phyloP scores from a whole-genome alignment of 1,140 invertebrate species.

The Lepidostoma basale region DNA sequence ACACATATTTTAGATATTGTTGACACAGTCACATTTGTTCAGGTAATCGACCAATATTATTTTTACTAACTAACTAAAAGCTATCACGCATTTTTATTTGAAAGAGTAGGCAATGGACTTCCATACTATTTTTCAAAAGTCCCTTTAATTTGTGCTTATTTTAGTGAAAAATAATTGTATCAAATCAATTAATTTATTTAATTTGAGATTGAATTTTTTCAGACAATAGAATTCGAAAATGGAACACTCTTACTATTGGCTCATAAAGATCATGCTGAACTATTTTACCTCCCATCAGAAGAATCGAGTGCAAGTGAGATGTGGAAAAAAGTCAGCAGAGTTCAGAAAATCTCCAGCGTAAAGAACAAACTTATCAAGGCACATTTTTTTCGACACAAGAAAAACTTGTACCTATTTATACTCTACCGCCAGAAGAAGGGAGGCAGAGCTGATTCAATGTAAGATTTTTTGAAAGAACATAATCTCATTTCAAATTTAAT shows the following conservation, averaged over 20 bases:
- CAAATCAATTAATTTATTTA: too few relatives aligned
- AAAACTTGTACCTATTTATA: constrained; percentile 33
- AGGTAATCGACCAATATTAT: constrained; percentile 7
- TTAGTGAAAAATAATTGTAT: too few relatives aligned
- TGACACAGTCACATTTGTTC: constrained; percentile 21
- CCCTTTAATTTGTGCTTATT: too few relatives aligned
- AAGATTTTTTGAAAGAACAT: too few relatives aligned
- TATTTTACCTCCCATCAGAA: not conserved
- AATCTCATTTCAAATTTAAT: too few relatives aligned
- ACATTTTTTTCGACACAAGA: constrained; percentile 27
- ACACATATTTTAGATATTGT: constrained; percentile 28
- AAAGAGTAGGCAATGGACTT: too few relatives aligned
- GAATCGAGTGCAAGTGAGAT: not conserved
- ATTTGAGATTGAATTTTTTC: not conserved
- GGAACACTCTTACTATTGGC: not conserved
- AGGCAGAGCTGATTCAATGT: constrained; percentile 33
- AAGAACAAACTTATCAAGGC: constrained; percentile 21
- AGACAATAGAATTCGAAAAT: not conserved
- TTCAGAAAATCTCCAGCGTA: constrained; percentile 17
- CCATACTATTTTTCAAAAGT: too few relatives aligned
- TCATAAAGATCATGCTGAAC: not conserved
- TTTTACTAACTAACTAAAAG: not conserved
- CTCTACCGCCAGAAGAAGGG: constrained; percentile 30
- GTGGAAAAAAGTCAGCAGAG: not conserved
- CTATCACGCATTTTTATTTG: too few relatives aligned